These are phyloP conservation scores for Sphenodon punctatus DNA, from an alignment of 2,797 vertebrate species.

Conservation along the genomic window DNA sequence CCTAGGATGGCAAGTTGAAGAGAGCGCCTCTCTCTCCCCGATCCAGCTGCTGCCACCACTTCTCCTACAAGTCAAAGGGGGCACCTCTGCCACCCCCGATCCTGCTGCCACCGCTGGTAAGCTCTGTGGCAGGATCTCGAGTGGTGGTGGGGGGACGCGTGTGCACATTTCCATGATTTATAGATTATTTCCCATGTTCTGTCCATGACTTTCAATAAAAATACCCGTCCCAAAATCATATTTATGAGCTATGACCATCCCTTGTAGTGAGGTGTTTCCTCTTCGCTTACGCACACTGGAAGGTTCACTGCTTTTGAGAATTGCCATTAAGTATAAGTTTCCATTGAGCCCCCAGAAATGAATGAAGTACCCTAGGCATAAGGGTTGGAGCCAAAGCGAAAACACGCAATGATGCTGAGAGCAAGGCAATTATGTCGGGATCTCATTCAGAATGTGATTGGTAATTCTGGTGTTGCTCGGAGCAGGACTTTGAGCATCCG, in stretches of 20 bases:
- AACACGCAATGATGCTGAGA: background rate
- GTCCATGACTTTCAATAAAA: too few species aligned
- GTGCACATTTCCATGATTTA: too few species aligned
- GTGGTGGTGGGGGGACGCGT: too few species aligned
- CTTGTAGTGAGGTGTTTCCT: background rate
- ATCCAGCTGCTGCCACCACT: too few species aligned
- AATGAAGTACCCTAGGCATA: background rate
- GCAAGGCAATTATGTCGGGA: background rate
- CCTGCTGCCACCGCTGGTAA: too few species aligned
- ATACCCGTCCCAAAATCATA: too few species aligned
- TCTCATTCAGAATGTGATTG: slow-evolving; percentile 20
- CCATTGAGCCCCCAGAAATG: background rate
- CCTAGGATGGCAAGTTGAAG: too few species aligned
- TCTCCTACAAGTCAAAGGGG: too few species aligned
- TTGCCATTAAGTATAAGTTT: background rate
- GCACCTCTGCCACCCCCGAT: too few species aligned
- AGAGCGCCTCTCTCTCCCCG: too few species aligned
- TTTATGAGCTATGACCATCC: background rate
- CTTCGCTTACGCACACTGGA: background rate
- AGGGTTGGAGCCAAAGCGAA: background rate
- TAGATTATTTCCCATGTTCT: too few species aligned
- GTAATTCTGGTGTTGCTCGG: background rate
- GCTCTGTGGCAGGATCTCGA: too few species aligned
- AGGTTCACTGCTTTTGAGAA: background rate
- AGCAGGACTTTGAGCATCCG: slow-evolving; percentile 14